Percentiles rank a stretch among this genome's conserved stretches.
phyloP scores from a whole-genome alignment of 2,888 invertebrate genomes.

The Slavum lentiscoides region DNA sequence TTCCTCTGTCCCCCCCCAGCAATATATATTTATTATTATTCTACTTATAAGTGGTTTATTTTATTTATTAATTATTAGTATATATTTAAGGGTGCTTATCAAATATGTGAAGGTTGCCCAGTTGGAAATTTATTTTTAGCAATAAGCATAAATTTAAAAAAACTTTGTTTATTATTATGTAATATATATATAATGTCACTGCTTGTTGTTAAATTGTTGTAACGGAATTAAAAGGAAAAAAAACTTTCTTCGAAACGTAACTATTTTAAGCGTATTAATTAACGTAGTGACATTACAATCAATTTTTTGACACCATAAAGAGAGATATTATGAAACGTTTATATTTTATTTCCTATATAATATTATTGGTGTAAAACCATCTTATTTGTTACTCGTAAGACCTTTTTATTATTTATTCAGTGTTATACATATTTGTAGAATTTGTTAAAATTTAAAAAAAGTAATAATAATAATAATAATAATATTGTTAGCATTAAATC shows the following conservation, averaged over 20 bases:
- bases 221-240: constrained; percentile 43
- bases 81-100: constrained; percentile 53
- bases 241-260: constrained; percentile 35
- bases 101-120: constrained; percentile 46
- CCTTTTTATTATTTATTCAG: constrained; percentile 52
- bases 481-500: constrained; percentile 48
- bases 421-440: constrained; percentile 51
- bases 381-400: constrained; percentile 52
- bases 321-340: constrained; percentile 31
- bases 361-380: constrained; percentile 42
- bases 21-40: constrained; percentile 46
- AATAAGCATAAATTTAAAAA: constrained; percentile 53
- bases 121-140: constrained; percentile 52
- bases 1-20: constrained; percentile 48
- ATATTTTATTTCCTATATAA: constrained; percentile 47
- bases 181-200: constrained; percentile 54
- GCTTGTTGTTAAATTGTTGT: constrained; percentile 53
- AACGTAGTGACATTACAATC: constrained; percentile 52
- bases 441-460: constrained; percentile 48
- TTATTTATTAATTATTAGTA: constrained; percentile 51
- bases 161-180: constrained; percentile 53
- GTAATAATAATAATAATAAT: too few species aligned
- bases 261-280: constrained; percentile 43
- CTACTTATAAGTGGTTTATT: constrained; percentile 51
- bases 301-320: constrained; percentile 45